phyloP scores from a whole-genome alignment of 2,113 vertebrate genomes.

The Accipiter cooperii region DNA sequence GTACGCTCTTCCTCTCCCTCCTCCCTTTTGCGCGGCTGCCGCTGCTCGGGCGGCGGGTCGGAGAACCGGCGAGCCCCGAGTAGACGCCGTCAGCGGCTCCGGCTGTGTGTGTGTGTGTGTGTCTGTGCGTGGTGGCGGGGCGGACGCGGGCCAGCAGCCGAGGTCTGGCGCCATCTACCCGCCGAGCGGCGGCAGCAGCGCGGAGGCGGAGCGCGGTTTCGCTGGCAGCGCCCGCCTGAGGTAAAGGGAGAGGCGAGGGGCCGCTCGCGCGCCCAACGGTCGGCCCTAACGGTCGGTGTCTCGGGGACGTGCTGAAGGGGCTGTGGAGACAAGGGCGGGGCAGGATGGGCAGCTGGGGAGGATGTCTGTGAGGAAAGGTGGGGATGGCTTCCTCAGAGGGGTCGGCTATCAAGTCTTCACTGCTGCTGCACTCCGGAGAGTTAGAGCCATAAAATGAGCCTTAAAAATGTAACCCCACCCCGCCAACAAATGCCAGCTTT shows the following conservation, averaged over 20 bases:
- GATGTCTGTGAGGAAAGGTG: not conserved
- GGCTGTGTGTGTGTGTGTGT: not conserved
- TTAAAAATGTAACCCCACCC: not conserved
- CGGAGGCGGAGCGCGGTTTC: not conserved
- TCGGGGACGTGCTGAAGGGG: no score
- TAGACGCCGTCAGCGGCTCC: not conserved
- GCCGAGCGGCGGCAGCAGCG: not conserved
- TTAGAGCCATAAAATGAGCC: not conserved
- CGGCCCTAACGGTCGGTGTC: not conserved
- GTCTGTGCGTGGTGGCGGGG: not conserved
- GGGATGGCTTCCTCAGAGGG: rapidly evolving
- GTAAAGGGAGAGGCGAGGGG: not conserved
- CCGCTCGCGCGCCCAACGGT: no score
- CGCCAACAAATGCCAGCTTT: not conserved
- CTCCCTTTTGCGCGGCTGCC: not conserved
- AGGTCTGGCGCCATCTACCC: not conserved
- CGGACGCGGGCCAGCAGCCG: not conserved
- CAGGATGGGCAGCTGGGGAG: rapidly evolving
- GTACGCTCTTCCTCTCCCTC: not conserved
- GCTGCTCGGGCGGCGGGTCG: not conserved
- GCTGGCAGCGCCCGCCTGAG: not conserved
- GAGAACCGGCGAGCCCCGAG: not conserved
- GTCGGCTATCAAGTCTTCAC: rapidly evolving
- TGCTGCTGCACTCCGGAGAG: no score
- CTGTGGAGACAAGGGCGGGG: rapidly evolving